Base-by-base conservation (phyloP, 2,888 invertebrate genomes). In the Stomorhina lunata region DNA sequence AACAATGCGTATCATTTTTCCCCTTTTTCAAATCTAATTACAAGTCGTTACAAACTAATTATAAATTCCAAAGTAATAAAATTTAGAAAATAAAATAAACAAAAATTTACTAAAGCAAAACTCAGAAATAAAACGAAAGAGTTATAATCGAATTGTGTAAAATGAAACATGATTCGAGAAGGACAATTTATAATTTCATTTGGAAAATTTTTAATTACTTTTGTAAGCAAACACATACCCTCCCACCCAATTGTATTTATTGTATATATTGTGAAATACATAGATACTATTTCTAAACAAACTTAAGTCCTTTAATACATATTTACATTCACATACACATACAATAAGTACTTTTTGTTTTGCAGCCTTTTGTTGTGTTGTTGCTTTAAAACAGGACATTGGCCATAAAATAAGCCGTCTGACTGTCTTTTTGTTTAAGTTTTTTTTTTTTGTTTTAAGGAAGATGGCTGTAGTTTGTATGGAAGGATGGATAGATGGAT, bases 21-120 rank as follows among this genome's bases (percentile, higher is more conserved):
- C n/a, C n/a, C n/a, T n/a, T n/a, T n/a, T 73, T 48, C 7, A 50
- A 68, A 63, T 77, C 43, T 61, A 81, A 81, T 77, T 81, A 55
- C 71, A 72, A 77, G 77, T 77, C 72, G 72, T 77, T 77, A 81
- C 68, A 65, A 73, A 78, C 81, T 65, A 72, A 77, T 81, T 81
- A 63, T 73, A 78, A 69, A 81, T 78, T 78, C 55, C 43, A 63
- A 78, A 81, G 77, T 63, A 73, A 78, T 81, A 81, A 78, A 80
- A 78, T 65, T 22, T 34, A 22, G 7, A 4, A 72, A 65, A 76
- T 53, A 48, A 75, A 61, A n/a, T 53, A 32, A 15, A 61, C 68
- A 71, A 34, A 71, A 69, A 59, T 53, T 45, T 43, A 65, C 34
- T 48, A 22, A 7, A 43, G 37, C 17, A 43, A 20, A 48, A 40